phyloP scores from a whole-genome alignment of 2,888 invertebrate genomes.

The Leucania comma region DNA sequence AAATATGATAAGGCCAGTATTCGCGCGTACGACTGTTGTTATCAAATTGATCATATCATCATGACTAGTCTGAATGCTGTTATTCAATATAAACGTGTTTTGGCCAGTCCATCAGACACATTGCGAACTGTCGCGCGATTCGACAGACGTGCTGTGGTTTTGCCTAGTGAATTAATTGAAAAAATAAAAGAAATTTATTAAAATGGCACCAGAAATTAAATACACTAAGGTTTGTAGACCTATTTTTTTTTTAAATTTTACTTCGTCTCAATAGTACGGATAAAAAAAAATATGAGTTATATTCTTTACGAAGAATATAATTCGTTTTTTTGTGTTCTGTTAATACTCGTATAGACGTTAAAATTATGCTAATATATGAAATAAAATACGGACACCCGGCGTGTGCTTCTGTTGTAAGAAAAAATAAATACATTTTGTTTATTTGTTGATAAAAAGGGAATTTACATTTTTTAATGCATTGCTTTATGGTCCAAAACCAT shows the following conservation, averaged over 20 bases:
- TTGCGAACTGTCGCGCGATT: slow-evolving; percentile 11
- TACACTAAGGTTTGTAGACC: slow-evolving; percentile 34
- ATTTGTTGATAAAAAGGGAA: too few species aligned
- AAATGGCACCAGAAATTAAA: slow-evolving; percentile 45
- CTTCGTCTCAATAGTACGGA: background rate
- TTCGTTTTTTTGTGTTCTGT: too few species aligned
- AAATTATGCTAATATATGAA: too few species aligned
- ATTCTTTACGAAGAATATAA: too few species aligned
- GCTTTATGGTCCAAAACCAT: too few species aligned
- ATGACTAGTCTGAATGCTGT: slow-evolving; percentile 10
- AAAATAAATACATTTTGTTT: too few species aligned
- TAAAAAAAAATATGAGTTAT: background rate
- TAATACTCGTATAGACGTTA: too few species aligned
- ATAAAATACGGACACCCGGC: too few species aligned
- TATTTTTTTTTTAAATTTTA: too few species aligned
- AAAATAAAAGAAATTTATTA: background rate
- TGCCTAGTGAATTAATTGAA: background rate
- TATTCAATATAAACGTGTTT: slow-evolving; percentile 21
- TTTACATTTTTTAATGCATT: too few species aligned
- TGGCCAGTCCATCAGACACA: background rate
- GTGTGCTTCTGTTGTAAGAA: too few species aligned
- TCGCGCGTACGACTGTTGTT: background rate
- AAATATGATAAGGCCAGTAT: background rate
- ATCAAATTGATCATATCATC: slow-evolving; percentile 5
- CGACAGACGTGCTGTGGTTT: slow-evolving; percentile 9